phyloP scores from a whole-genome alignment of 2,797 vertebrate species.

The Aphelocoma californica region DNA sequence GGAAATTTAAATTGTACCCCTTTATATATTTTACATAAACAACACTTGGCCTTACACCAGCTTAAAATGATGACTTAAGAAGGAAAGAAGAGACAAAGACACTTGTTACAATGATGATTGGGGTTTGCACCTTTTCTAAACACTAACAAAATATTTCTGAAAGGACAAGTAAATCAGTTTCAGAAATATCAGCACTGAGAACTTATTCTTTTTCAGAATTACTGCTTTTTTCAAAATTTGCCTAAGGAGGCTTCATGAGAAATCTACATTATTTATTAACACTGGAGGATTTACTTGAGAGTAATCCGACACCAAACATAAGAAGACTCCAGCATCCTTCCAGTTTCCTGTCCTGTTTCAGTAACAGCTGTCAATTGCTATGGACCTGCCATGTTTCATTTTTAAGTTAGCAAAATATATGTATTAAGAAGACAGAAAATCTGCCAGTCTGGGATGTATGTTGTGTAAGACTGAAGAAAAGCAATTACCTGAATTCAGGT shows the following conservation, averaged over 20 bases:
- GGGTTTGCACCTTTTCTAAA: neutral
- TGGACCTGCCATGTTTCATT: neutral
- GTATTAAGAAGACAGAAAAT: neutral
- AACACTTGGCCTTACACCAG: neutral
- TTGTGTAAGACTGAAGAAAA: neutral
- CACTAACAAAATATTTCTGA: neutral
- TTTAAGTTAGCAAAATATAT: neutral
- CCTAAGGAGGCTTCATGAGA: neutral
- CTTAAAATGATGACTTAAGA: neutral
- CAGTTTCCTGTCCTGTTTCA: neutral
- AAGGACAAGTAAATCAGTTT: neutral
- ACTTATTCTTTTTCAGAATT: neutral
- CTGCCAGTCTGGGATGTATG: neutral
- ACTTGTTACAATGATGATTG: neutral
- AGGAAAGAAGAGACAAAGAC: neutral
- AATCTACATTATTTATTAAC: neutral
- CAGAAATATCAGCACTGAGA: neutral
- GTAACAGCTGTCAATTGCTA: neutral
- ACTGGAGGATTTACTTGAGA: neutral
- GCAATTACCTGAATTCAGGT: neutral
- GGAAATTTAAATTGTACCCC: neutral
- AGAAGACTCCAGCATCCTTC: neutral
- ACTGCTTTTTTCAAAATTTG: neutral
- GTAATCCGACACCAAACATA: neutral
- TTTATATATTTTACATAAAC: neutral